Conservation (phyloP, 2,113 vertebrate genomes). For the Pomatostomus ruficeps region DNA sequence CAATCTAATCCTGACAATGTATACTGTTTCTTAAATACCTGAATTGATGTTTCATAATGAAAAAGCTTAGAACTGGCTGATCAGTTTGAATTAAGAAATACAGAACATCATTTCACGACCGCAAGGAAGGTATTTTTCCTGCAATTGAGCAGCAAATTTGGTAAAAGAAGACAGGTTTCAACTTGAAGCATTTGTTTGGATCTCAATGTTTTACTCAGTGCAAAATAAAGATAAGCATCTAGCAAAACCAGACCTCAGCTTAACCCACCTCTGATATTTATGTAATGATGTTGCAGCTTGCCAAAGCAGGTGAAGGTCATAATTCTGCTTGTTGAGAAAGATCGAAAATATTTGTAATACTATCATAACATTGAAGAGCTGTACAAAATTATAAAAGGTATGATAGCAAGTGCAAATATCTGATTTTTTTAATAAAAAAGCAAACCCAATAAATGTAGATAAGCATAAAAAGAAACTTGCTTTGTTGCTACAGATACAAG, state of each 20-base stretch:
- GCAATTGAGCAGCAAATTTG: background rate
- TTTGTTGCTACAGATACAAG: background rate
- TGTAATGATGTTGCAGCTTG: background rate
- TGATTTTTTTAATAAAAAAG: background rate
- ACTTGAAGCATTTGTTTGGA: constrained; percentile 32
- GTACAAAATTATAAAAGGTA: background rate
- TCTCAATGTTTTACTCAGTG: background rate
- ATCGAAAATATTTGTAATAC: background rate
- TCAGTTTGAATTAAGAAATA: background rate
- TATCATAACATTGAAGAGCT: background rate
- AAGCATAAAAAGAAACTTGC: background rate
- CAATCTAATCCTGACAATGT: background rate
- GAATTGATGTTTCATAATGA: background rate
- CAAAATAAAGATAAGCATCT: constrained; percentile 44
- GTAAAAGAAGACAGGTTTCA: constrained; percentile 6
- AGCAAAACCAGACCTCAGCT: constrained; percentile 29
- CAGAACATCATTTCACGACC: background rate
- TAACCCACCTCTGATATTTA: constrained; percentile 8
- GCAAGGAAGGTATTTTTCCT: background rate
- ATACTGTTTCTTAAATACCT: background rate
- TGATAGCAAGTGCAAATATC: background rate
- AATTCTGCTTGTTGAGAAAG: background rate
- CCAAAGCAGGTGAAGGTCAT: constrained; percentile 2
- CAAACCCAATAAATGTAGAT: background rate
- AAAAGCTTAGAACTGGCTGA: background rate